Conservation (phyloP, 2,797 vertebrate species). For the Knipowitschia caucasica region DNA sequence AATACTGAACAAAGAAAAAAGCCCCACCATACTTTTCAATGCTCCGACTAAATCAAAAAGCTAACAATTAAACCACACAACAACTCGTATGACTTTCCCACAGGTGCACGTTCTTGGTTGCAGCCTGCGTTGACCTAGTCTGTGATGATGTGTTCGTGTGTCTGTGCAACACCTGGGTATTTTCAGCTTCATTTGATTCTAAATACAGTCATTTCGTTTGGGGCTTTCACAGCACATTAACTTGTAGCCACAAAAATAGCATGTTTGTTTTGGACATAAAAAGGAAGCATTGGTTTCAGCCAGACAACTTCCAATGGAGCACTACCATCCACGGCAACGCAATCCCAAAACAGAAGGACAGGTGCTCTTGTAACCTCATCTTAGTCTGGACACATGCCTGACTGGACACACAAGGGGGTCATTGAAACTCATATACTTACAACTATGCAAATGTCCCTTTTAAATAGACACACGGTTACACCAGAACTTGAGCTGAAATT, state of each 20-base stretch:
- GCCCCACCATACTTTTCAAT: too few relatives aligned
- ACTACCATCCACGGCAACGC: constrained; percentile 15
- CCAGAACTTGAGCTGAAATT: too few relatives aligned
- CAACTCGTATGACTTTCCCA: constrained; percentile 21
- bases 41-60: constrained; percentile 26
- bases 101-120: constrained; percentile 58
- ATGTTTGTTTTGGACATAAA: constrained; percentile 68
- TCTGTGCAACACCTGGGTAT: constrained; percentile 53
- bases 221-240: constrained; percentile 62
- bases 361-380: constrained; percentile 25
- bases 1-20: too few relatives aligned
- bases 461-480: too few relatives aligned
- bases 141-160: constrained; percentile 34
- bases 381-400: constrained; percentile 31
- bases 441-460: neutral
- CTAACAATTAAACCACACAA: constrained; percentile 22
- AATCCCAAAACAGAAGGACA: constrained; percentile 24
- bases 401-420: constrained; percentile 10
- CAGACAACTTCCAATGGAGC: constrained; percentile 32
- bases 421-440: neutral
- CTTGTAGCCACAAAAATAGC: constrained; percentile 37
- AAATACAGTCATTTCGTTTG: constrained; percentile 43
- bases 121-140: constrained; percentile 24
- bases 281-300: constrained; percentile 35
- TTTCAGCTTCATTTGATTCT: constrained; percentile 59